A percentile compares a stretch with the other conserved stretches of the same genome.
These are phyloP conservation scores for Rallus limicola DNA, from an alignment of 2,113 vertebrate genomes.

Conservation along the genomic window DNA sequence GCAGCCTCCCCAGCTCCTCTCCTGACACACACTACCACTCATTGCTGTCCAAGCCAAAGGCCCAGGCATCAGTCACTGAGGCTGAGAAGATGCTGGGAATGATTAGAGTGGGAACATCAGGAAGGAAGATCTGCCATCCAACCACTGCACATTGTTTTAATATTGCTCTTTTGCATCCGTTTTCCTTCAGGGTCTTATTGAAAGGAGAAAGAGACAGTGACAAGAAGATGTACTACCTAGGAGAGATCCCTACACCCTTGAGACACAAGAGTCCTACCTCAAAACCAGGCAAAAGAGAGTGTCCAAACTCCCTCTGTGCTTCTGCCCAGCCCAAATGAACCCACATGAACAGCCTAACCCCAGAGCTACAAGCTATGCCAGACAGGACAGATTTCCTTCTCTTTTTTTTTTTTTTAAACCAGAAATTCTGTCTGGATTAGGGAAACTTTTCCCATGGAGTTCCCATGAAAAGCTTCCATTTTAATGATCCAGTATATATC, in stretches of 20 bases:
- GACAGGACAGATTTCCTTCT: background rate
- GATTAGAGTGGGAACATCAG: background rate
- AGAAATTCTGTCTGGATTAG: background rate
- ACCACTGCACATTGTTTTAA: background rate
- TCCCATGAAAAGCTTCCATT: conserved; percentile 39
- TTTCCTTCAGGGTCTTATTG: background rate
- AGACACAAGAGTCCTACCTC: background rate
- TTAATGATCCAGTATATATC: conserved; percentile 21
- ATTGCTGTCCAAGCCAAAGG: background rate
- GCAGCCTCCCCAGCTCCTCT: background rate
- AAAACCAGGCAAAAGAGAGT: background rate
- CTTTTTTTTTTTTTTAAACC: conserved; percentile 40
- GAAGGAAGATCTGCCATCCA: background rate
- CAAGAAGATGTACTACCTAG: background rate
- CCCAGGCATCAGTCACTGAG: accelerated
- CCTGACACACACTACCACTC: background rate
- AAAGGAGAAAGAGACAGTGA: background rate
- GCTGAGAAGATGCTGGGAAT: background rate
- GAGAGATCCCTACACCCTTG: background rate
- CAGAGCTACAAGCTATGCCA: background rate
- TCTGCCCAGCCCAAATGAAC: background rate
- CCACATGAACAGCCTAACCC: background rate
- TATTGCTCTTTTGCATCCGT: background rate
- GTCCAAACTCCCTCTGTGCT: background rate
- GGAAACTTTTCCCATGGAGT: conserved; percentile 33